Conservation (phyloP, 2,888 invertebrate genomes). For the Liopterus haemorrhoidalis region DNA sequence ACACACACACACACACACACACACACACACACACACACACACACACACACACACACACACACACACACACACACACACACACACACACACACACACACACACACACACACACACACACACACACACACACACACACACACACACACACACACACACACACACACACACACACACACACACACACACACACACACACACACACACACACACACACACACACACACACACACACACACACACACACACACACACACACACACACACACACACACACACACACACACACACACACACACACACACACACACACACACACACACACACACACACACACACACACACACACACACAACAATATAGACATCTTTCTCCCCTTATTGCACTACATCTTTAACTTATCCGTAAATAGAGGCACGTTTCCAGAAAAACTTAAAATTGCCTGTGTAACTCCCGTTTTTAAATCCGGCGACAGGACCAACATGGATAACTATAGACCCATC, state of each 20-base stretch:
- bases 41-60: too few relatives aligned
- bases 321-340: slow-evolving; percentile 8
- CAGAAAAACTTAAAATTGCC: too few relatives aligned
- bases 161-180: slow-evolving; percentile 7
- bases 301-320: slow-evolving; percentile 9
- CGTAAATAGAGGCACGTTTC: too few relatives aligned
- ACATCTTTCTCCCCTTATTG: too few relatives aligned
- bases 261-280: slow-evolving; percentile 9
- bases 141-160: slow-evolving; percentile 6
- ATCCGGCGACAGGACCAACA: too few relatives aligned
- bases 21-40: too few relatives aligned
- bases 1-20: too few relatives aligned
- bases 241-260: slow-evolving; percentile 8
- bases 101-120: slow-evolving; percentile 7
- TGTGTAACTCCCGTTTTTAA: too few relatives aligned
- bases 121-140: slow-evolving; percentile 7
- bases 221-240: slow-evolving; percentile 7
- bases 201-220: slow-evolving; percentile 6
- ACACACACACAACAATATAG: slow-evolving; percentile 2
- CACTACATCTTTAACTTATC: too few relatives aligned
- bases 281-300: slow-evolving; percentile 9
- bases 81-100: slow-evolving; percentile 6
- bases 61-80: slow-evolving; percentile 5
- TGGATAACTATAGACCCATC: too few relatives aligned
- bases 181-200: slow-evolving; percentile 7